Percentiles rank a stretch among this genome's conserved stretches.
Conservation (phyloP, 2,113 vertebrate genomes). For the Oxyura jamaicensis region DNA sequence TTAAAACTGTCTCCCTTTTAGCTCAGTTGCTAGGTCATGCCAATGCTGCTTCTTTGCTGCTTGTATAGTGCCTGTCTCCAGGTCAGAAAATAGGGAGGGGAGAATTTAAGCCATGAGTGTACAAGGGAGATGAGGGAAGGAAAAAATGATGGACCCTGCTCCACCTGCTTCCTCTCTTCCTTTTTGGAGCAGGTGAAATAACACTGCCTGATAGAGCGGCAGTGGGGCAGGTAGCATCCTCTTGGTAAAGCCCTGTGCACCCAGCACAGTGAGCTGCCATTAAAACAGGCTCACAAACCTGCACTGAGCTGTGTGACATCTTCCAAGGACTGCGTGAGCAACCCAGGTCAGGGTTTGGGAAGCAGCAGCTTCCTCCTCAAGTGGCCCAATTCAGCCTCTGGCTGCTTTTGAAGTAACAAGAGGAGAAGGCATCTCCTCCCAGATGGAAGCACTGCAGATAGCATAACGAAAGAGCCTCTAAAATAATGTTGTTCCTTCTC, state of each 20-base stretch:
- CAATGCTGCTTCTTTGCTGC: neutral
- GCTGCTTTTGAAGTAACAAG: neutral
- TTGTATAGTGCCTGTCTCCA: neutral
- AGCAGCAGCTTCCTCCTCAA: neutral
- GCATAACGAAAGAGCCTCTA: neutral
- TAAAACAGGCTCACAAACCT: neutral
- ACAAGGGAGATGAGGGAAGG: neutral
- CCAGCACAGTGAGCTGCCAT: fast-evolving
- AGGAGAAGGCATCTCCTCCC: neutral
- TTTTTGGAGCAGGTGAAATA: neutral
- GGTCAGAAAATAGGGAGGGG: fast-evolving
- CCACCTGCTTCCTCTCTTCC: neutral
- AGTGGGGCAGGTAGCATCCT: neutral
- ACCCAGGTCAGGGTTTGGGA: neutral
- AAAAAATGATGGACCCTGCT: neutral
- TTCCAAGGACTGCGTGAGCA: neutral
- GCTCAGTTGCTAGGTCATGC: neutral
- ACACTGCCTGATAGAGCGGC: neutral
- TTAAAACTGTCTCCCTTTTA: neutral
- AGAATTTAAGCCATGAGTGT: neutral
- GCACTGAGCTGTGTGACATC: neutral
- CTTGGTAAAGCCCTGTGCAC: neutral
- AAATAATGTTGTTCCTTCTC: conserved; percentile 27
- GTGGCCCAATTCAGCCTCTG: neutral
- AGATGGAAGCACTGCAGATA: neutral